Evolutionary conservation across 1,140 invertebrate genomes (phyloP).

Genomic region (Calosoma granatense): DNA sequence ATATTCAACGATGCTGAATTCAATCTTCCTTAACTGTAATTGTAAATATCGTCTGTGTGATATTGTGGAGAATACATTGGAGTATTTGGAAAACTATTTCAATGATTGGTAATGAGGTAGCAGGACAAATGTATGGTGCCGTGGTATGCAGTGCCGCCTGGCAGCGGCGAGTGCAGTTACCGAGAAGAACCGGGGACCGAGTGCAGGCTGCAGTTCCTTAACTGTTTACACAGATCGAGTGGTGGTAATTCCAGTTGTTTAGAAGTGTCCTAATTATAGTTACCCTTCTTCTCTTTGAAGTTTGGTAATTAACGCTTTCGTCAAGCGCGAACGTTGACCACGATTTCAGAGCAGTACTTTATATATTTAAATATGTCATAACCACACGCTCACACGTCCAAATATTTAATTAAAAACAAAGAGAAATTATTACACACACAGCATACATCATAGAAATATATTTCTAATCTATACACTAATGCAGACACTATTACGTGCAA

Average conservation of each 20-base stretch:
- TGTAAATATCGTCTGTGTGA: too few relatives aligned
- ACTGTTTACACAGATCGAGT: background rate
- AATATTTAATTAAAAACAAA: slow-evolving; percentile 1
- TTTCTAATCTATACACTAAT: too few relatives aligned
- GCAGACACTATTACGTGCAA: too few relatives aligned
- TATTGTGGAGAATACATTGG: too few relatives aligned
- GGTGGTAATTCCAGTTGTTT: slow-evolving; percentile 6
- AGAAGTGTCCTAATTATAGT: slow-evolving; percentile 9
- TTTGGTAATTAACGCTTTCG: slow-evolving; percentile 4
- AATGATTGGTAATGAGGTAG: background rate
- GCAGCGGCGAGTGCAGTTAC: background rate
- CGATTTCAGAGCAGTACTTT: background rate
- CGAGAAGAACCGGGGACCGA: background rate
- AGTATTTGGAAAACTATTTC: background rate
- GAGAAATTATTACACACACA: background rate
- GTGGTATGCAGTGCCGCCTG: background rate
- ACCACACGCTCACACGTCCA: background rate
- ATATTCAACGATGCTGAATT: too few relatives aligned
- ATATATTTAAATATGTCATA: slow-evolving; percentile 5
- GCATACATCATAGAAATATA: too few relatives aligned
- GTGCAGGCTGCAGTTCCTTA: background rate
- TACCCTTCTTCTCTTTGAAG: slow-evolving; percentile 1
- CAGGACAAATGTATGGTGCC: background rate
- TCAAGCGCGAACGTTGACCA: background rate
- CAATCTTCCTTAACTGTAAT: too few relatives aligned